Evolutionary conservation across 2,797 vertebrate species (phyloP), one percentile per base, ranked within the genome.

Genomic region (Acestrorhynchus altus): DNA sequence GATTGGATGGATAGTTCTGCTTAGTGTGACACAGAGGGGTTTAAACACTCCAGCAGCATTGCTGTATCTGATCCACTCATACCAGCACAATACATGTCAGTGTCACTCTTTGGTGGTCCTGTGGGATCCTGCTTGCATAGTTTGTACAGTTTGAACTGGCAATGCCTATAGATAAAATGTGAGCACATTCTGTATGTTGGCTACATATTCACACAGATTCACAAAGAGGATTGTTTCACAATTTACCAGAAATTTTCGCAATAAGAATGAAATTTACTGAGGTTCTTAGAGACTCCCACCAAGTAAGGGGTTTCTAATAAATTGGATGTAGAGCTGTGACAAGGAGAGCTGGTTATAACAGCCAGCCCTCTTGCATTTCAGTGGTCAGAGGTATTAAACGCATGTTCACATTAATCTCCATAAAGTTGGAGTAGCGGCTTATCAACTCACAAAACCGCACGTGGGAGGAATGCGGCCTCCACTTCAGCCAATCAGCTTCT

Each of bases 401-500:
- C 42, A 40, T 64, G n/a, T 20, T 22, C 26, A 20, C 22, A 15
- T 8, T 13, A 24, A 47, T 8, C 6, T 47, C 64, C 12, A 28
- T 13, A 24, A 65, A 44, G 20, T 7, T 22, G 26, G 46, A 8
- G 64, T 8, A 24, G 13, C 22, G 15, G 64, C 22, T 31, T 6
- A 22, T 65, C 6, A 10, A 65, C n/a, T 10, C 24, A 0, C 42
- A 1, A 46, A 26, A 24, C 11, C 22, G 35, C 56, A 24, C 8
- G 3, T 47, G 64, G 44, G 63, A 42, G 71, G 31, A n/a, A 9
- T 44, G 49, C 8, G 35, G 31, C 54, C 70, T 64, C 61, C 60
- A 63, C 39, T 20, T 44, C 40, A 18, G 76, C 86, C 89, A 90
- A 90, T 87, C 65, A 81, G 70, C 76, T 82, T 77, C 84, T 8